Conservation (phyloP, 2,888 invertebrate species). For the Drosophila putrida region DNA sequence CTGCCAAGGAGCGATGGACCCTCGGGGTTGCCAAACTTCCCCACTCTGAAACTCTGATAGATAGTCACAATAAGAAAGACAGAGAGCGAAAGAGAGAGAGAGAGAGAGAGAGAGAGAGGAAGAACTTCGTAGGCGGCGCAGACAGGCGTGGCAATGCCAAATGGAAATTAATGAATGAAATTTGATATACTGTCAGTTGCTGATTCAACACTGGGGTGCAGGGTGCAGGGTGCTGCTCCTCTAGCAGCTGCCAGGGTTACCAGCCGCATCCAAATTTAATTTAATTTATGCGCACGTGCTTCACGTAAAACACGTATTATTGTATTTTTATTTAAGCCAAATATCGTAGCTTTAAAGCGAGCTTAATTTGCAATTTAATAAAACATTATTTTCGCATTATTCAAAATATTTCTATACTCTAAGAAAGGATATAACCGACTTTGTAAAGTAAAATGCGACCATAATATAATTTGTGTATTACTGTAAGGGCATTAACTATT, state of each 20-base stretch:
- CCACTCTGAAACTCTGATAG: conserved; percentile 35
- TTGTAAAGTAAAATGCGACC: too few relatives aligned
- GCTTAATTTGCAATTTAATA: conserved; percentile 62
- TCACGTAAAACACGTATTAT: conserved; percentile 24
- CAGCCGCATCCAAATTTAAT: conserved; percentile 49
- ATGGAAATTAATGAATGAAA: conserved; percentile 81
- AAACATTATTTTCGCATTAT: conserved; percentile 26
- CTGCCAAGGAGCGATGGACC: conserved; percentile 37
- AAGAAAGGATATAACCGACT: not conserved
- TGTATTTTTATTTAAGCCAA: conserved; percentile 32
- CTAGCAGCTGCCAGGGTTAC: conserved; percentile 33
- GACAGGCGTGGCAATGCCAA: conserved; percentile 76
- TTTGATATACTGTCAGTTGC: conserved; percentile 76
- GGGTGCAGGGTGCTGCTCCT: not conserved
- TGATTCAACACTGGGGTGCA: conserved; percentile 33
- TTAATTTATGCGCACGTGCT: conserved; percentile 64
- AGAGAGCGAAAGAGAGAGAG: not conserved
- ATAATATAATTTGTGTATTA: not conserved
- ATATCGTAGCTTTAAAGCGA: conserved; percentile 48
- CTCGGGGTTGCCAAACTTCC: conserved; percentile 34
- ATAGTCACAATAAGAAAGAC: conserved; percentile 26
- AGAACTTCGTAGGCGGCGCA: conserved; percentile 27
- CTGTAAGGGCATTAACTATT: not conserved
- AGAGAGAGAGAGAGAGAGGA: not conserved
- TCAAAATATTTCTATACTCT: not conserved